Evolutionary conservation across 2,888 invertebrate species (phyloP).

Genomic region (Koerneria pararmatus): DNA sequence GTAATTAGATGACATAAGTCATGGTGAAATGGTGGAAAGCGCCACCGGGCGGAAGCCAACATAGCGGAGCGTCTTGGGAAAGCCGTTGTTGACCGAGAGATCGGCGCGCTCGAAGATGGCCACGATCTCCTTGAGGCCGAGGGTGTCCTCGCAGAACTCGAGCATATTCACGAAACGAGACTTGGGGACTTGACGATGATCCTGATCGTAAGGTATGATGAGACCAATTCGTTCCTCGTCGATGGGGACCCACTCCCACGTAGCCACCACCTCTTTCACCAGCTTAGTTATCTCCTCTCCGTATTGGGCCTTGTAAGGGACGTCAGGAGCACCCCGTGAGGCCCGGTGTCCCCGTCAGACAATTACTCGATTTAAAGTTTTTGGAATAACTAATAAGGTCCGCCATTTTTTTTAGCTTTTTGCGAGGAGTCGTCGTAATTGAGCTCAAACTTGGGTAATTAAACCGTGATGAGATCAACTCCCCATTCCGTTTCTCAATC

Average conservation of each 20-base stretch:
- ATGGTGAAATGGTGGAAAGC: slow-evolving; percentile 38
- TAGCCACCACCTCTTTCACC: slow-evolving; percentile 18
- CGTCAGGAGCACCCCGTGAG: slow-evolving; percentile 47
- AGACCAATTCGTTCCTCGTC: slow-evolving; percentile 33
- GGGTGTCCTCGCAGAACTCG: slow-evolving; percentile 38
- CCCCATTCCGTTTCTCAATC: too few relatives aligned
- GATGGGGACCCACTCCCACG: slow-evolving; percentile 34
- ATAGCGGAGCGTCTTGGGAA: slow-evolving; percentile 42
- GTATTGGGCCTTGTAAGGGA: slow-evolving; percentile 28
- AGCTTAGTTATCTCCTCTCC: slow-evolving; percentile 10
- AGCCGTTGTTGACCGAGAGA: slow-evolving; percentile 31
- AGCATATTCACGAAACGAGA: slow-evolving; percentile 36
- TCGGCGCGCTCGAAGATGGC: slow-evolving; percentile 30
- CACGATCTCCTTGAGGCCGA: slow-evolving; percentile 32
- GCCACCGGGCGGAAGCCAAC: slow-evolving; percentile 42
- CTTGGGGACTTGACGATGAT: slow-evolving; percentile 33
- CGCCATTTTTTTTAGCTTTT: too few relatives aligned
- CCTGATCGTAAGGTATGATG: slow-evolving; percentile 34
- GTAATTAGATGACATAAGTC: slow-evolving; percentile 41
- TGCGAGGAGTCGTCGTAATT: too few relatives aligned
- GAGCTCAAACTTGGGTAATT: too few relatives aligned
- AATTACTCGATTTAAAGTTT: too few relatives aligned
- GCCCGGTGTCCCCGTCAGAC: slow-evolving; percentile 22
- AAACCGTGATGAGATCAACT: too few relatives aligned
- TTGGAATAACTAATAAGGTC: too few relatives aligned